Conservation (phyloP, 2,888 invertebrate species). For the Abrostola tripartita region DNA sequence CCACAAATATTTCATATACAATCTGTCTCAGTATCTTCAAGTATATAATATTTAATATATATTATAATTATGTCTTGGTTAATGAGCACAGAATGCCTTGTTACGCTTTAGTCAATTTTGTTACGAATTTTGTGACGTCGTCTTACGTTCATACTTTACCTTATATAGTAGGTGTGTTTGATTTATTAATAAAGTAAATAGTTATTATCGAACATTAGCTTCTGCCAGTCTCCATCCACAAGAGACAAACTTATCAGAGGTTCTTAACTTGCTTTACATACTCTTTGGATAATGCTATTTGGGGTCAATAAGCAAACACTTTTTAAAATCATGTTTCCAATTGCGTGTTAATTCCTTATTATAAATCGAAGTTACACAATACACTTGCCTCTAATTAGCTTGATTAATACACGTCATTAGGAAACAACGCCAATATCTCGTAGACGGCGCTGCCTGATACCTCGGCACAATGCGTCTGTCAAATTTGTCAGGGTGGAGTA, state of each 20-base stretch:
- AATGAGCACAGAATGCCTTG: slow-evolving; percentile 15
- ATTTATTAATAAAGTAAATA: too few relatives aligned
- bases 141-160: background rate
- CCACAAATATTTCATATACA: slow-evolving; percentile 23
- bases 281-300: too few relatives aligned
- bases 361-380: background rate
- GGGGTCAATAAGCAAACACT: background rate
- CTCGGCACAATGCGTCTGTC: background rate
- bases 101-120: slow-evolving; percentile 24
- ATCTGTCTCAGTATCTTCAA: background rate
- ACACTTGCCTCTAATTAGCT: background rate
- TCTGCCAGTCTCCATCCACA: too few relatives aligned
- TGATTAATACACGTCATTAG: background rate
- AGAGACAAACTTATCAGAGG: too few relatives aligned
- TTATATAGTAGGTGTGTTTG: too few relatives aligned
- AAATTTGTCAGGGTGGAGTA: background rate
- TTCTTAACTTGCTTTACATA: too few relatives aligned
- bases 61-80: background rate
- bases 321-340: background rate
- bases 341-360: background rate
- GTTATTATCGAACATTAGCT: too few relatives aligned
- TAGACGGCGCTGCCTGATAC: background rate
- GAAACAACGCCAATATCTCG: background rate
- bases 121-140: slow-evolving; percentile 9
- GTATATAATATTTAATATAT: background rate